Percentiles rank a stretch among this genome's conserved stretches.
Evolutionary conservation across 2,888 invertebrate species (phyloP).

Genomic region (Neoascia interrupta): DNA sequence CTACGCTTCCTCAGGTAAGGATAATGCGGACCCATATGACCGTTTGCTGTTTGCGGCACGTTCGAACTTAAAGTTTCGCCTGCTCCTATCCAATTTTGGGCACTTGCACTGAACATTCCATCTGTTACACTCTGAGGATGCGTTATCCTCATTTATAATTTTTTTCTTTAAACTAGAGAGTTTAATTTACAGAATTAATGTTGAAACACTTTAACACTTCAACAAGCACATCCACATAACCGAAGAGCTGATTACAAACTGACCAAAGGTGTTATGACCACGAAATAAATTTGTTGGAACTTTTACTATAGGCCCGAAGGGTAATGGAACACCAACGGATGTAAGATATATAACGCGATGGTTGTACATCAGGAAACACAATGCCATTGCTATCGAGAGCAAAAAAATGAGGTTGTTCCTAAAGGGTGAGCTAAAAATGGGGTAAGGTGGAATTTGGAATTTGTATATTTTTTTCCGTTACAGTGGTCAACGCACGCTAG

Average conservation of each 20-base stretch:
- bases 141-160: conserved; percentile 22
- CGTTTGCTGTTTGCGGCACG: conserved; percentile 30
- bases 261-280: conserved; percentile 73
- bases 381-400: conserved; percentile 67
- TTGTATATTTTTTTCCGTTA: conserved; percentile 21
- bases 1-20: conserved; percentile 76
- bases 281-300: conserved; percentile 56
- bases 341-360: conserved; percentile 71
- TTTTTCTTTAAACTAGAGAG: conserved; percentile 1
- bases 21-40: conserved; percentile 36
- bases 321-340: conserved; percentile 50
- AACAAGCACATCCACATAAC: conserved; percentile 70
- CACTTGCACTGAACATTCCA: conserved; percentile 76
- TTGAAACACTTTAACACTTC: conserved; percentile 24
- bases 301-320: conserved; percentile 43
- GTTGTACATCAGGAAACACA: conserved; percentile 65
- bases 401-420: conserved; percentile 61
- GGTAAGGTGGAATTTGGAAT: conserved; percentile 62
- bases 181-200: background rate
- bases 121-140: conserved; percentile 35
- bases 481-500: conserved; percentile 77
- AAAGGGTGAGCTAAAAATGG: conserved; percentile 32
- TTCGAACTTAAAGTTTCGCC: conserved; percentile 57
- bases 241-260: conserved; percentile 77
- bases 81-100: conserved; percentile 77